Conservation (phyloP, 2,888 invertebrate genomes). For the Ochropleura plecta region DNA sequence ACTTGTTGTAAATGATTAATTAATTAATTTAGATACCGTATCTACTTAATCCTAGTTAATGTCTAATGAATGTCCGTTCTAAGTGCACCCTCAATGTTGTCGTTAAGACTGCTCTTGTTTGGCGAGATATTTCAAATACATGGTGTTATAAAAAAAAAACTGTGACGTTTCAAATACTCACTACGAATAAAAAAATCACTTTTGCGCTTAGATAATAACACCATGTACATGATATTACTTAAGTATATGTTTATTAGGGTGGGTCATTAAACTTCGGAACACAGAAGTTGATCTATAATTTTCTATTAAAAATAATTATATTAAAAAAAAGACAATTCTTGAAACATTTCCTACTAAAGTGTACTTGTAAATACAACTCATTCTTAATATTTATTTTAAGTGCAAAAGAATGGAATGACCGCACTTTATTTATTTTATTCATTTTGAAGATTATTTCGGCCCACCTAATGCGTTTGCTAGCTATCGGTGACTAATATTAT, state of each 20-base stretch:
- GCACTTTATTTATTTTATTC: neutral
- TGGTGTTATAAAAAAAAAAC: conserved; percentile 28
- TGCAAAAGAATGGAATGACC: neutral
- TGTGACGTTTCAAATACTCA: neutral
- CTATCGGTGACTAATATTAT: conserved; percentile 73
- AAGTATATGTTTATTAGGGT: conserved; percentile 19
- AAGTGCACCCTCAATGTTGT: conserved; percentile 40
- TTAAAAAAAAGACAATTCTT: neutral
- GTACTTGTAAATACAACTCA: conserved; percentile 1
- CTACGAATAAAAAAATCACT: neutral
- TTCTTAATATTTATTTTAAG: neutral
- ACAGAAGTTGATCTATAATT: neutral
- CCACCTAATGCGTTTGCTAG: conserved; percentile 26
- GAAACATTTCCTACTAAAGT: neutral
- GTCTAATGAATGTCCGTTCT: conserved; percentile 39
- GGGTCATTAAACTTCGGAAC: conserved; percentile 37
- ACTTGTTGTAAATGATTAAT: conserved; percentile 42
- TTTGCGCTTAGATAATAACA: conserved; percentile 28
- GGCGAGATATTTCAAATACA: conserved; percentile 18
- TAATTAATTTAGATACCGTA: conserved; percentile 55
- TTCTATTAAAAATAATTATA: neutral
- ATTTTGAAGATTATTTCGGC: conserved; percentile 26
- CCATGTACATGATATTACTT: conserved; percentile 33
- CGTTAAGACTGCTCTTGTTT: conserved; percentile 23
- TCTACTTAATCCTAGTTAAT: conserved; percentile 38